phyloP scores from a whole-genome alignment of 2,797 vertebrate species.

The Sebastes flavidus region DNA sequence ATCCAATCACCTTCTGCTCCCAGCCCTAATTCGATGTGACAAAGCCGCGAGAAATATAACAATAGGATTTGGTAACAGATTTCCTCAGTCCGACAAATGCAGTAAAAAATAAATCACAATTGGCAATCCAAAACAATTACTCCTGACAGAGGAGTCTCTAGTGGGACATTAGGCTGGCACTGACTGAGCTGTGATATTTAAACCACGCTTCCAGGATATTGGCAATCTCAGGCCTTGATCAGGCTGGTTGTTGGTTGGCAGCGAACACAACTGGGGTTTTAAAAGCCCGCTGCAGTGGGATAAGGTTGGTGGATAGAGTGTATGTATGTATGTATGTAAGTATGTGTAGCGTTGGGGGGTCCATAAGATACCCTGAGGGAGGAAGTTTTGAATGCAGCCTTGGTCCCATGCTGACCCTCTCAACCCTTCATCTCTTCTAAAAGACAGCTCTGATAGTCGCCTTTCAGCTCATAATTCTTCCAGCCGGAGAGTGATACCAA shows the following conservation, averaged over 20 bases:
- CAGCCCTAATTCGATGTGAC: constrained; percentile 54
- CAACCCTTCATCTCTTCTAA: constrained; percentile 46
- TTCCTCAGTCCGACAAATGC: constrained; percentile 47
- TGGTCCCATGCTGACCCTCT: constrained; percentile 59
- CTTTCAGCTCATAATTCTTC: constrained; percentile 59
- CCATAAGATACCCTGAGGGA: constrained; percentile 55
- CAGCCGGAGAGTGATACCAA: constrained; percentile 44
- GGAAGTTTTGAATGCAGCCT: constrained; percentile 48
- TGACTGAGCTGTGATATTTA: constrained; percentile 66
- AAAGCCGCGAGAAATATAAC: constrained; percentile 56
- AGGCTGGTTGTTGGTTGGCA: constrained; percentile 58
- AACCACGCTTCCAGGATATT: constrained; percentile 68
- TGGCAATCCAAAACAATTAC: constrained; percentile 52
- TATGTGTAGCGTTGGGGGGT: constrained; percentile 43
- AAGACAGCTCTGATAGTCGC: constrained; percentile 50
- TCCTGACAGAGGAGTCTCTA: constrained; percentile 60
- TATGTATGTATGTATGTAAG: constrained; percentile 22
- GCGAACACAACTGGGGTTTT: constrained; percentile 37
- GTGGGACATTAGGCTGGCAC: constrained; percentile 64
- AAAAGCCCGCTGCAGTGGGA: constrained; percentile 36
- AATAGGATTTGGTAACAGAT: constrained; percentile 56
- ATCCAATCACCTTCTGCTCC: constrained; percentile 36
- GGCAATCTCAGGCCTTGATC: constrained; percentile 62
- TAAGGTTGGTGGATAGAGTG: constrained; percentile 37
- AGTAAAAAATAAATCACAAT: constrained; percentile 60